These are phyloP conservation scores for Lacerta agilis DNA, from an alignment of 2,797 vertebrate species.

Conservation along the genomic window DNA sequence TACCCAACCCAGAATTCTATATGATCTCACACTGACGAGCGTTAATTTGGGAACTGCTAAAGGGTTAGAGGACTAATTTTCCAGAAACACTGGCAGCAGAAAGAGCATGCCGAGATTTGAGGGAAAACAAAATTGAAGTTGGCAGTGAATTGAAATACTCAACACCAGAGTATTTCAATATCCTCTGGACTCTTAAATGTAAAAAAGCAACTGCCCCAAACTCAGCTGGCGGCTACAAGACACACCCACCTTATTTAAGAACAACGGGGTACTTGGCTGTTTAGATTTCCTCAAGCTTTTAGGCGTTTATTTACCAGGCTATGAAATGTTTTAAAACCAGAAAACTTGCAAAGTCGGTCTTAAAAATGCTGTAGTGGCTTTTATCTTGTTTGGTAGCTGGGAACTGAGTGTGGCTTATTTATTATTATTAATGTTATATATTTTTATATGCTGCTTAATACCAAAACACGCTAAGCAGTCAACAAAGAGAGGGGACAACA, in stretches of 20 bases:
- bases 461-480: too few relatives aligned
- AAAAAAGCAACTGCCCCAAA: neutral
- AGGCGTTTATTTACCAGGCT: neutral
- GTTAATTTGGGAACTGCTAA: neutral
- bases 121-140: neutral
- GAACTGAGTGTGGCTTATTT: neutral
- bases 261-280: too few relatives aligned
- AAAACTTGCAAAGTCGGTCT: neutral
- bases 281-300: neutral
- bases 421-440: too few relatives aligned
- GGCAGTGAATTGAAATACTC: too few relatives aligned
- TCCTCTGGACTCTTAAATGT: neutral
- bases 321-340: neutral
- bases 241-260: neutral
- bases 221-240: neutral
- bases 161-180: neutral
- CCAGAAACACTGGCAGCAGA: neutral
- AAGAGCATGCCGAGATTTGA: neutral
- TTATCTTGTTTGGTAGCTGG: too few relatives aligned
- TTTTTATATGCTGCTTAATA: too few relatives aligned
- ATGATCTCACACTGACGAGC: constrained; percentile 1
- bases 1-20: neutral
- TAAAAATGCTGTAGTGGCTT: neutral
- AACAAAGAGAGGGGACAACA: neutral
- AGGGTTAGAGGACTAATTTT: neutral